These are phyloP conservation scores for Phalacrocorax carbo DNA, from an alignment of 2,113 vertebrate species.

Conservation along the genomic window DNA sequence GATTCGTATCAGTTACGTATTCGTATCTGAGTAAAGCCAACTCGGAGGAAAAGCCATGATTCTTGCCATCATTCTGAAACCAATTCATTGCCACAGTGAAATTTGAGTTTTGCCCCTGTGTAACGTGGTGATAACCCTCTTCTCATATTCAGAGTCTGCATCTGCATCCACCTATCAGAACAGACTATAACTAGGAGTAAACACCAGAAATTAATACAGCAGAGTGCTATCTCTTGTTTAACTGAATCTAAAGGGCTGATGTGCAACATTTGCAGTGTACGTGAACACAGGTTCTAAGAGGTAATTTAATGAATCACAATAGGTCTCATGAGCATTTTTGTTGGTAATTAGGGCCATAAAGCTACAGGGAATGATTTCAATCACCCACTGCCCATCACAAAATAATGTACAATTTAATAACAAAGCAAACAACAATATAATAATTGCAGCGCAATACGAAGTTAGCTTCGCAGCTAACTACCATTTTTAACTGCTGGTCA, in stretches of 20 bases:
- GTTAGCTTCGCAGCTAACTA: not conserved
- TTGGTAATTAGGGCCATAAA: not conserved
- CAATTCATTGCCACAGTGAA: not conserved
- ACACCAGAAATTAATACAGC: not conserved
- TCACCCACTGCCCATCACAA: not conserved
- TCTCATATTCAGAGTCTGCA: not conserved
- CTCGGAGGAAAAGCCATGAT: not conserved
- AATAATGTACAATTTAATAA: slow-evolving; percentile 6
- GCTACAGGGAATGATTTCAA: not conserved
- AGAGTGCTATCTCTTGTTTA: not conserved
- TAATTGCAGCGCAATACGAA: not conserved
- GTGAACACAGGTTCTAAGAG: not conserved
- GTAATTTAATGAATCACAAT: slow-evolving; percentile 10
- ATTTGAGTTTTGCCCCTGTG: not conserved
- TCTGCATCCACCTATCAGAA: not conserved
- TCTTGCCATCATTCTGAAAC: not conserved
- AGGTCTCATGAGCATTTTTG: slow-evolving; percentile 15
- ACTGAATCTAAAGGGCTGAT: not conserved
- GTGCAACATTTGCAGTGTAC: not conserved
- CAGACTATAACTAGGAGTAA: not conserved
- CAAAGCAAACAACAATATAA: not conserved
- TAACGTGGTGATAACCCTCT: rapidly evolving
- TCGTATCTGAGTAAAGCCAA: not conserved
- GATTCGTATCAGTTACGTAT: not conserved
- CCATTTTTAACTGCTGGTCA: not conserved